Percentiles rank a stretch among this genome's conserved stretches.
These are phyloP conservation scores for Drosophila meridiana DNA, from an alignment of 2,888 invertebrate genomes.

Conservation along the genomic window DNA sequence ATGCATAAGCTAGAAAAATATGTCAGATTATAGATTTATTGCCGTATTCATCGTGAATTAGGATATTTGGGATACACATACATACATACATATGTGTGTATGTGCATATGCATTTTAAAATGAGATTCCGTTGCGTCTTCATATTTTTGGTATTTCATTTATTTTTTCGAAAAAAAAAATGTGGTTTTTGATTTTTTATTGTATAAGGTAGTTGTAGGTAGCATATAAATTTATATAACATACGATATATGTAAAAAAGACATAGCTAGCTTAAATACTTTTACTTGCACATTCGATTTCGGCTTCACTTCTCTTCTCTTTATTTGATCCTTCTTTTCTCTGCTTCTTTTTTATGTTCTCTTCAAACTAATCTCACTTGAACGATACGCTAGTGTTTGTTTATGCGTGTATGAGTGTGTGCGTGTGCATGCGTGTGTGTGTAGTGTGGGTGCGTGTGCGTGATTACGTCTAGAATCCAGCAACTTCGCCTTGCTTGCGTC, in stretches of 20 bases:
- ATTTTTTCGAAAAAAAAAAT: slow-evolving; percentile 34
- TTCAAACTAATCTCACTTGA: slow-evolving; percentile 64
- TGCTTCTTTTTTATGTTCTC: background rate
- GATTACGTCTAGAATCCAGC: slow-evolving; percentile 87
- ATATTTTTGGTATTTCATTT: slow-evolving; percentile 4
- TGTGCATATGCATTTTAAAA: too few relatives aligned
- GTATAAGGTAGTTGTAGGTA: slow-evolving; percentile 75
- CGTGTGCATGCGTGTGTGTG: slow-evolving; percentile 12
- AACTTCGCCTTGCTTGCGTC: slow-evolving; percentile 92
- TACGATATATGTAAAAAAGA: slow-evolving; percentile 72
- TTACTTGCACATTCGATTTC: slow-evolving; percentile 41
- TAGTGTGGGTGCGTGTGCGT: slow-evolving; percentile 5
- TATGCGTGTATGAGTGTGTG: slow-evolving; percentile 9
- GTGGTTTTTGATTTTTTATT: slow-evolving; percentile 43
- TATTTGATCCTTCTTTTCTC: background rate
- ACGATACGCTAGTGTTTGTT: slow-evolving; percentile 43
- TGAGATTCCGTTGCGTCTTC: background rate
- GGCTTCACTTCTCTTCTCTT: slow-evolving; percentile 8
- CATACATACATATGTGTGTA: too few relatives aligned
- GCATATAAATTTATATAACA: slow-evolving; percentile 77
- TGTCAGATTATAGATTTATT: too few relatives aligned
- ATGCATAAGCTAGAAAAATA: too few relatives aligned
- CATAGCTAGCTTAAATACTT: slow-evolving; percentile 77
- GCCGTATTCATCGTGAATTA: too few relatives aligned
- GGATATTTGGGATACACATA: too few relatives aligned